Percentiles rank a stretch among this genome's conserved stretches.
Conservation (phyloP, 2,113 vertebrate species). For the Urocitellus parryii region DNA sequence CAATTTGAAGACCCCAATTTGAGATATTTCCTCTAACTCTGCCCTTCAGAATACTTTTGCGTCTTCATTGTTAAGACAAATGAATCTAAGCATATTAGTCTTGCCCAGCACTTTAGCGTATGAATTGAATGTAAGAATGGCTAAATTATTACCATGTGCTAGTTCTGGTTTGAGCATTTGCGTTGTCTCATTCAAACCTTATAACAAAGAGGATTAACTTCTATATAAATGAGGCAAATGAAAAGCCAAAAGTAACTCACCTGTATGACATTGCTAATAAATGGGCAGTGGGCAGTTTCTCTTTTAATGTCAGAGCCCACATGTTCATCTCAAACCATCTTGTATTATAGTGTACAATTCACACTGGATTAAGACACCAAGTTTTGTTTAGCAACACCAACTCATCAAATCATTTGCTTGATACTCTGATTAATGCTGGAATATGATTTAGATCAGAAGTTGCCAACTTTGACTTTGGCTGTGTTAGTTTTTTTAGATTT, state of each 20-base stretch:
- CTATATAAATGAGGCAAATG: neutral
- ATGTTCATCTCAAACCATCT: neutral
- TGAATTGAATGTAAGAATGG: neutral
- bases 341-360: neutral
- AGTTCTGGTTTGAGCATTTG: neutral
- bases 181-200: neutral
- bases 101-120: neutral
- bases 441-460: conserved; percentile 25
- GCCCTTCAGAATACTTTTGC: neutral
- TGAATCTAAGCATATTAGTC: neutral
- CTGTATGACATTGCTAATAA: neutral
- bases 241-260: neutral
- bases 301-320: neutral
- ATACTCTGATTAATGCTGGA: neutral
- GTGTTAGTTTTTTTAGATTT: neutral
- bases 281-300: neutral
- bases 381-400: neutral
- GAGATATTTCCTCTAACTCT: neutral
- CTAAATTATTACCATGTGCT: neutral
- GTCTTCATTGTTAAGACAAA: neutral
- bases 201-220: neutral
- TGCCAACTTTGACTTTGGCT: neutral
- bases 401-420: neutral
- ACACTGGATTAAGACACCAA: neutral
- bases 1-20: neutral